These are phyloP conservation scores for Altica lythri DNA, from an alignment of 2,888 invertebrate species.

Conservation along the genomic window DNA sequence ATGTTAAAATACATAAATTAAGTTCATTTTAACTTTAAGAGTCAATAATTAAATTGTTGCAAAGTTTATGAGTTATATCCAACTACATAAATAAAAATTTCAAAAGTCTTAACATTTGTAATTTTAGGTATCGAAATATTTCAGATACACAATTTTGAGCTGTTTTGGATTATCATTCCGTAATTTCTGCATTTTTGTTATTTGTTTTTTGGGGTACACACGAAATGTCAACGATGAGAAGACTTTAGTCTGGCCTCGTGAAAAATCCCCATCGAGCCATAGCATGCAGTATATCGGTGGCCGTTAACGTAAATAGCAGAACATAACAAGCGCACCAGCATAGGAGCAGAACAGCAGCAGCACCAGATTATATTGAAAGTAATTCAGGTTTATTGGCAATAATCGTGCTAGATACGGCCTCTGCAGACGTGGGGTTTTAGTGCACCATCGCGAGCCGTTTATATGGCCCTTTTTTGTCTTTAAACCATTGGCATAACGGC, in stretches of 20 bases:
- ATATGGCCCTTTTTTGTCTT: constrained; percentile 28
- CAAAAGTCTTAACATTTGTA: too few relatives aligned
- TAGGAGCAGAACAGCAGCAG: constrained; percentile 21
- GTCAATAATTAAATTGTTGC: too few relatives aligned
- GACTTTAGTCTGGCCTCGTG: constrained; percentile 7
- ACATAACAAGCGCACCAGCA: constrained; percentile 43
- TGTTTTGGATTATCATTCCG: too few relatives aligned
- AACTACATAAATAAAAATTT: too few relatives aligned
- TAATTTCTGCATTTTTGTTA: too few relatives aligned
- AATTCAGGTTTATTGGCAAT: constrained; percentile 56
- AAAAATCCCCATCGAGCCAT: constrained; percentile 19
- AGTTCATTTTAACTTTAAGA: too few relatives aligned
- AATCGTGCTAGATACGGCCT: constrained; percentile 50
- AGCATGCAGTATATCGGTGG: constrained; percentile 17
- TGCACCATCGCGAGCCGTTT: constrained; percentile 37
- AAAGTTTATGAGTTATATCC: too few relatives aligned
- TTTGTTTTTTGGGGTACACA: too few relatives aligned
- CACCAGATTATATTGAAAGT: constrained; percentile 53
- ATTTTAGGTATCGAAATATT: too few relatives aligned
- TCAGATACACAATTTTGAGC: too few relatives aligned
- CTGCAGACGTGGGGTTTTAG: constrained; percentile 47
- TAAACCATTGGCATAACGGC: constrained; percentile 20
- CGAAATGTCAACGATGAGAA: too few relatives aligned
- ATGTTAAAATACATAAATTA: too few relatives aligned
- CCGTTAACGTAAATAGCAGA: constrained; percentile 35